Evolutionary conservation across 1,140 invertebrate species (phyloP), one percentile per base, ranked within the genome.

Genomic region (Proctacanthus coquilletti): DNA sequence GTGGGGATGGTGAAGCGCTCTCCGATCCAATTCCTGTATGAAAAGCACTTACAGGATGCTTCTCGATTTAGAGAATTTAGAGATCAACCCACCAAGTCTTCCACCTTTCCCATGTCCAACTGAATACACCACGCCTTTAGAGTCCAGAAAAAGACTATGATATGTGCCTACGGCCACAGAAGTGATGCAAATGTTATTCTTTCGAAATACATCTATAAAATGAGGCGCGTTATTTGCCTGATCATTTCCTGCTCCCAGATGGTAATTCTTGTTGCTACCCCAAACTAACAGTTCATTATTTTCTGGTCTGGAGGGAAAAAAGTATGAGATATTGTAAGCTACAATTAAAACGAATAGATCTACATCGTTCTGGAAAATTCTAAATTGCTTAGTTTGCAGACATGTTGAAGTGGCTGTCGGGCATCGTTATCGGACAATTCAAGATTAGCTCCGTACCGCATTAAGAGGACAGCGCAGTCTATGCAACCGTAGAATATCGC

Each of bases 31-130:
- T 50, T 14, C 45, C 45, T 45, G 9, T 9, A 20, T 18, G 15
- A 35, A 37, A 3, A 21, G 5, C 13, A 19, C 10, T 35, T 35
- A 8, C 18, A 19, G 20, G 9, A 6, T 18, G 18, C 17, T 35
- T 8, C 5, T 15, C n/a, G n/a, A n/a, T n/a, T n/a, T n/a, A n/a
- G n/a, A n/a, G n/a, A n/a, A n/a, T n/a, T n/a, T 35, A 5, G 14
- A 13, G 10, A 6, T 15, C 8, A 20, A 35, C n/a, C 70, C 60
- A 15, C 79, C 78, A 10, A 84, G 59, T 15, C 77, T 53, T 1
- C 79, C 79, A 25, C 77, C 77, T 46, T 71, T 70, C 13, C 79
- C 79, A 61, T 77, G 72, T 0, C 80, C 80, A 57, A 78, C 81
- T 8, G 70, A 66, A 52, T 69, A 81, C 0, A 76, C 66, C 39